Percentiles rank a stretch among this genome's conserved stretches.
Conservation (phyloP, 2,797 vertebrate genomes). For the Momotus momota region DNA sequence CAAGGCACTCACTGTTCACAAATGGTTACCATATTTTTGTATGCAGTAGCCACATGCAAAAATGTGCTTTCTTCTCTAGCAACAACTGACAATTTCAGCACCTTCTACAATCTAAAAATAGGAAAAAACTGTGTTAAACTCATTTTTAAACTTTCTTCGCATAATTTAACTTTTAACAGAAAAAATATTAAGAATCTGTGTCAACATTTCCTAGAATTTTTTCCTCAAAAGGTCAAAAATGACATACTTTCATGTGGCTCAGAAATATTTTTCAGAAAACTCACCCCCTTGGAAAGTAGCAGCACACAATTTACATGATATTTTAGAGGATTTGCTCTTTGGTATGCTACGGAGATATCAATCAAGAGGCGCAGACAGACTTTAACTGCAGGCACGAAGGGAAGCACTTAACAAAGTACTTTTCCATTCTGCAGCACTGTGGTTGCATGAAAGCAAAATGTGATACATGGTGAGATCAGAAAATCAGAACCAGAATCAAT, state of each 20-base stretch:
- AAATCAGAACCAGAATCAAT: constrained; percentile 67
- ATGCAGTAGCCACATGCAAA: background rate
- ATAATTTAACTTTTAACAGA: background rate
- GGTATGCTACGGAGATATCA: constrained; percentile 32
- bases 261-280: background rate
- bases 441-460: constrained; percentile 65
- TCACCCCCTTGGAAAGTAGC: background rate
- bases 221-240: background rate
- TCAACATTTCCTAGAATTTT: background rate
- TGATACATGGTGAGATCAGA: constrained; percentile 71
- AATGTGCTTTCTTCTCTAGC: background rate
- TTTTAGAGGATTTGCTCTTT: background rate
- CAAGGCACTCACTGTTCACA: background rate
- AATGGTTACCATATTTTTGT: background rate
- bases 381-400: constrained; percentile 8
- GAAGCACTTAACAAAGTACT: constrained; percentile 44
- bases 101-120: background rate
- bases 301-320: background rate
- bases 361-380: constrained; percentile 20
- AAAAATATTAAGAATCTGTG: background rate
- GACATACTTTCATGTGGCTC: background rate
- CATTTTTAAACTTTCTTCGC: background rate
- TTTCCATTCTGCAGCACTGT: constrained; percentile 51
- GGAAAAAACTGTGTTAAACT: background rate
- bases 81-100: background rate